Evolutionary conservation across 2,113 vertebrate species (phyloP).

Genomic region (Prietella phreatophila): DNA sequence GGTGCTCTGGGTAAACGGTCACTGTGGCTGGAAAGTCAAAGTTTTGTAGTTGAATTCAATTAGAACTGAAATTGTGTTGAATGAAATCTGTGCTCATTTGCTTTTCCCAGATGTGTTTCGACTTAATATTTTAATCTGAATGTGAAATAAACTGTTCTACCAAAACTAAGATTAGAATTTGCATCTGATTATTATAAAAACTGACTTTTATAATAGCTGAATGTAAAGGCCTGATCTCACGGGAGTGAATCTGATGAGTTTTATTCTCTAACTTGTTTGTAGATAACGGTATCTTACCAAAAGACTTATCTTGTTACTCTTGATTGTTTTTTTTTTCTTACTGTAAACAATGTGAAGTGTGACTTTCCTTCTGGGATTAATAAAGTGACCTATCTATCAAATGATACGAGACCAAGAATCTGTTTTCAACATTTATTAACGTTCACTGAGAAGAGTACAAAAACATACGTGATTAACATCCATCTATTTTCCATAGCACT

Average conservation of each 20-base stretch:
- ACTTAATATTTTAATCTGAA: neutral
- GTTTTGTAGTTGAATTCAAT: neutral
- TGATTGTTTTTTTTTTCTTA: neutral
- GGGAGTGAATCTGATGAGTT: neutral
- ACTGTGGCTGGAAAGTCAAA: too few relatives aligned
- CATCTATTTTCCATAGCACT: too few relatives aligned
- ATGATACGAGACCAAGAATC: neutral
- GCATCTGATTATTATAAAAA: too few relatives aligned
- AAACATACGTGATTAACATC: slow-evolving; percentile 11
- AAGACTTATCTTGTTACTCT: neutral
- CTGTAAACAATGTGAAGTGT: neutral
- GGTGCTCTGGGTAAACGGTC: too few relatives aligned
- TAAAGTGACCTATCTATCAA: neutral
- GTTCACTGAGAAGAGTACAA: neutral
- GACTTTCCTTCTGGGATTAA: neutral
- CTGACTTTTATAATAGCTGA: too few relatives aligned
- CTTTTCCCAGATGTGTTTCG: neutral
- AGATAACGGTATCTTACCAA: neutral
- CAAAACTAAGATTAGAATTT: neutral
- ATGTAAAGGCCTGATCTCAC: neutral
- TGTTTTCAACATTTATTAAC: slow-evolving; percentile 13
- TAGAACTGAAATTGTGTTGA: neutral
- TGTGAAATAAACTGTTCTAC: neutral
- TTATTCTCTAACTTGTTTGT: neutral
- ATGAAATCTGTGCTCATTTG: too few relatives aligned